Base-by-base conservation (phyloP, 2,797 vertebrate species). In the Takifugu ocellatus region DNA sequence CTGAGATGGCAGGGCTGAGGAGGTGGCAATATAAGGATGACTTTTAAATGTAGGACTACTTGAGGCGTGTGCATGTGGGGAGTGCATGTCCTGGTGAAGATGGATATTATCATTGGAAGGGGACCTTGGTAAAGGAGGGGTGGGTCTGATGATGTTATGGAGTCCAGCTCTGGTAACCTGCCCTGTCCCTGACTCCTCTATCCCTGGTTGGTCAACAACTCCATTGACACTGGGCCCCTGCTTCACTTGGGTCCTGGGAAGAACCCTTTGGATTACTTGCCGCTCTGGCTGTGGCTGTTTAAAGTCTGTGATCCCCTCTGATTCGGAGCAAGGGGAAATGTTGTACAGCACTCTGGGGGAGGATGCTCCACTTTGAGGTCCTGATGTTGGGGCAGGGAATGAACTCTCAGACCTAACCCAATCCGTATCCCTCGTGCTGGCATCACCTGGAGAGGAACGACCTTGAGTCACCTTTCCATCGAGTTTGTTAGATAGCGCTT, bases 231-330 rank as follows among this genome's bases (percentile, higher is more conserved):
- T 94, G 68, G 91, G 89, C 84, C 96, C 95, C 60, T 92, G 86
- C 84, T 95, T 95, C 56, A 93, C 91, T 62, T 93, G 92, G 88
- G 91, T 70, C 2, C 92, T 84, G 17, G 83, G 93, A 51, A 95
- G 86, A 79, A 95, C 93, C 89, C 95, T 94, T 77, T 96, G 96
- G 84, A 96, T 97, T 76, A 98, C 95, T 76, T 97, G 94, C 21
- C 90, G 74, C 33, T 91, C 88, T 50, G 80, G 71, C 77, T 94
- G 93, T 74, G 93, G 93, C 71, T 92, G 92, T 10, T 94, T 95
- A 87, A 93, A 92, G 91, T 97, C 94, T 88, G 92, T 92, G 79
- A 92, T 89, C 63, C 89, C 92, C 0, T 96, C 94, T 0, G 51
- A 75, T 31, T 70, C 92, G 3, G 92, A 80, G 78, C 92, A 92